Evolutionary conservation across 2,888 invertebrate species (phyloP).

Genomic region (Patella pellucida): DNA sequence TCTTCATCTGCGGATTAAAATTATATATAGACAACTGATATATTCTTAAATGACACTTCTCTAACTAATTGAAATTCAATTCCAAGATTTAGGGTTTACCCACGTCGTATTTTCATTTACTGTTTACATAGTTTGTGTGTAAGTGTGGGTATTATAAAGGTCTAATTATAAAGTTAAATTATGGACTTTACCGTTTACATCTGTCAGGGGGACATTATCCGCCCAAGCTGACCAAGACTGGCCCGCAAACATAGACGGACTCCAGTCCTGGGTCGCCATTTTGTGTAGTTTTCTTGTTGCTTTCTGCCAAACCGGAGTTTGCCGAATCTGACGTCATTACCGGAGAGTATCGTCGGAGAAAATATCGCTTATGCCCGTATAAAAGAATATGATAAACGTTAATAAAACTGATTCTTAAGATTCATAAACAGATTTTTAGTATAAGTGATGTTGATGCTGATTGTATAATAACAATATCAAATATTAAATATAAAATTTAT

Average conservation of each 20-base stretch:
- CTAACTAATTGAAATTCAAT: constrained; percentile 2
- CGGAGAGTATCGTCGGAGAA: constrained; percentile 43
- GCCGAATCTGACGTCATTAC: constrained; percentile 68
- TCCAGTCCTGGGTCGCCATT: constrained; percentile 72
- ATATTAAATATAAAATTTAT: too few species aligned
- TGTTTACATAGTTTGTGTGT: too few species aligned
- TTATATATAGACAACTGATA: constrained; percentile 32
- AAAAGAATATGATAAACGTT: background rate
- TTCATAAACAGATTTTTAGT: too few species aligned
- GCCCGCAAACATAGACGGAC: constrained; percentile 70
- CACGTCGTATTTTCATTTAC: too few species aligned
- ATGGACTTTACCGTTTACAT: constrained; percentile 51
- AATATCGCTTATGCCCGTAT: background rate
- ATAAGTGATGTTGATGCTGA: too few species aligned
- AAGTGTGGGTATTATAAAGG: too few species aligned
- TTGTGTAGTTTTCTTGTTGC: constrained; percentile 67
- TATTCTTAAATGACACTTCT: constrained; percentile 9
- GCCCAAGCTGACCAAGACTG: constrained; percentile 70
- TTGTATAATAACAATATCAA: too few species aligned
- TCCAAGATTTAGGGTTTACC: too few species aligned
- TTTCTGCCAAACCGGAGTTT: constrained; percentile 62
- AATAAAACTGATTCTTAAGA: too few species aligned
- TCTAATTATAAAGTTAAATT: constrained; percentile 16
- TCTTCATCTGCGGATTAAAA: constrained; percentile 46
- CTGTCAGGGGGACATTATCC: constrained; percentile 56